A percentile compares a stretch with the other conserved stretches of the same genome.
phyloP scores from a whole-genome alignment of 35 echinoderm and acorn worm species.

The Apostichopus californicus region DNA sequence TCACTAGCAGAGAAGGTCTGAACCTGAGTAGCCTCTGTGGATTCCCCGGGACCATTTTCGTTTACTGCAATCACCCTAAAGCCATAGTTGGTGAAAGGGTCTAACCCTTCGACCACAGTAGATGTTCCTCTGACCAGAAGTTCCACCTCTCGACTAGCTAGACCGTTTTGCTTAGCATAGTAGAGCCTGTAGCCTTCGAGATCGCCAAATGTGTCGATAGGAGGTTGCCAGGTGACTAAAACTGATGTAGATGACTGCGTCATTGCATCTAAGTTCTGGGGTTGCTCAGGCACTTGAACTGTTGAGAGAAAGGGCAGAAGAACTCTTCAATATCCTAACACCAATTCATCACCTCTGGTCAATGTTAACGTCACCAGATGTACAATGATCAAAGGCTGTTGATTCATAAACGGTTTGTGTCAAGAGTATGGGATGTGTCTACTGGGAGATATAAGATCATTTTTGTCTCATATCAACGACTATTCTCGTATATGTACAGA shows the following conservation, averaged over 20 bases:
- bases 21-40: slow-evolving; percentile 46
- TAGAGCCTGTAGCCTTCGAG: slow-evolving; percentile 6
- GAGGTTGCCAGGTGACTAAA: background rate
- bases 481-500: too few relatives aligned
- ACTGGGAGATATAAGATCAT: too few relatives aligned
- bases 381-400: too few relatives aligned
- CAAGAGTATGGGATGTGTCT: too few relatives aligned
- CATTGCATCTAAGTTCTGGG: background rate
- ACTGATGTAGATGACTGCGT: slow-evolving; percentile 42
- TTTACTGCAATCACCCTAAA: slow-evolving; percentile 62
- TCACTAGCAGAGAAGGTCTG: slow-evolving; percentile 60
- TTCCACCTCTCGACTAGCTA: slow-evolving; percentile 20
- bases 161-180: slow-evolving; percentile 34
- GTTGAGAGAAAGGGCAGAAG: background rate
- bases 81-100: slow-evolving; percentile 63
- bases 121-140: slow-evolving; percentile 35
- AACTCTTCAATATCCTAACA: too few relatives aligned
- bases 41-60: slow-evolving; percentile 57
- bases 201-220: slow-evolving; percentile 34
- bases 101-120: slow-evolving; percentile 20
- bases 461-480: too few relatives aligned
- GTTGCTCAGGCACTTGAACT: slow-evolving; percentile 42
- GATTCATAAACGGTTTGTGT: too few relatives aligned
- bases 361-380: too few relatives aligned
- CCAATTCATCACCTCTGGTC: too few relatives aligned